These are phyloP conservation scores for Cataglyphis cursor DNA, from an alignment of 2,888 invertebrate genomes.

Conservation along the genomic window DNA sequence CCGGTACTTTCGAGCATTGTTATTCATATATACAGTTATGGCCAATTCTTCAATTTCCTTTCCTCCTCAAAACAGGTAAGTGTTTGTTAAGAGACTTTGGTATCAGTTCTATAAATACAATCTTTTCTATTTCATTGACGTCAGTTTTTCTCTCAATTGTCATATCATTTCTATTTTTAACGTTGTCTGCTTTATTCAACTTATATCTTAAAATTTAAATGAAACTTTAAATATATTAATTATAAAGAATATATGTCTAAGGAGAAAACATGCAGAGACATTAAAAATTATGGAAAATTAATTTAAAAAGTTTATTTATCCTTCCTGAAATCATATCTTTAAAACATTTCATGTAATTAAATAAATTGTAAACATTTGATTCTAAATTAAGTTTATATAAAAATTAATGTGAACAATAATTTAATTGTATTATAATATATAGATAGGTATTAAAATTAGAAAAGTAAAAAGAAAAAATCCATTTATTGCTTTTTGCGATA, in stretches of 20 bases:
- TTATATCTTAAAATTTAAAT: neutral
- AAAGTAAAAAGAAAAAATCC: neutral
- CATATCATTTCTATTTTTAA: slow-evolving; percentile 16
- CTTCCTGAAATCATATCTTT: neutral
- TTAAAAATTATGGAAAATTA: neutral
- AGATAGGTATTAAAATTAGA: neutral
- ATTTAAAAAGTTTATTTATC: neutral
- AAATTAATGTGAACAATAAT: neutral
- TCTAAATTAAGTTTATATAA: neutral
- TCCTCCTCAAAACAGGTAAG: neutral
- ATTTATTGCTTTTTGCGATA: neutral
- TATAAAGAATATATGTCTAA: neutral
- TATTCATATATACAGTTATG: slow-evolving; percentile 38
- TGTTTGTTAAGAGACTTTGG: neutral
- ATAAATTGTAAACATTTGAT: neutral
- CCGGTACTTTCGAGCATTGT: slow-evolving; percentile 35
- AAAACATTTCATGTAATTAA: neutral
- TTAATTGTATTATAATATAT: neutral
- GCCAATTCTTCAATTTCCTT: slow-evolving; percentile 34
- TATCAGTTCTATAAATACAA: neutral
- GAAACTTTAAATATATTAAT: neutral
- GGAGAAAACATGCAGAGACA: neutral
- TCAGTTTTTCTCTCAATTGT: neutral
- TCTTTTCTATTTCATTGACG: slow-evolving; percentile 40
- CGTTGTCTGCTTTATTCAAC: neutral